Evolutionary conservation across 2,888 invertebrate genomes (phyloP).

Genomic region (Ophion obscuratus): DNA sequence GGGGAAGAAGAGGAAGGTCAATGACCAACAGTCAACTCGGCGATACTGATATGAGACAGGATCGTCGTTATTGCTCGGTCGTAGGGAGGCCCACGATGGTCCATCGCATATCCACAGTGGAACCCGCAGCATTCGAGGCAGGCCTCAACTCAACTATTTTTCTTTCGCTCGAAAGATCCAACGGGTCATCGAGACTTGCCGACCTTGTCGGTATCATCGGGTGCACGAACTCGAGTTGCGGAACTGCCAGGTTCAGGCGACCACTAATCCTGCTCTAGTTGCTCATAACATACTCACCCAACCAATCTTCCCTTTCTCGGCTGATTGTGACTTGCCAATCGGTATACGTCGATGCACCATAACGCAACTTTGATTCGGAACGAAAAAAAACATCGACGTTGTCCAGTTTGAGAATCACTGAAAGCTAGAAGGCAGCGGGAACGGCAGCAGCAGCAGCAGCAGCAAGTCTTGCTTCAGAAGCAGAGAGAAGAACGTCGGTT

Average conservation of each 20-base stretch:
- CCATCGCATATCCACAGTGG: slow-evolving; percentile 11
- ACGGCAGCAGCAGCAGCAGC: slow-evolving; percentile 62
- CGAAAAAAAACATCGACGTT: slow-evolving; percentile 3
- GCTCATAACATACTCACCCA: neutral
- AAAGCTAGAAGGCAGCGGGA: slow-evolving; percentile 64
- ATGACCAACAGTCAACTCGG: slow-evolving; percentile 59
- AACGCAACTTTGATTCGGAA: neutral
- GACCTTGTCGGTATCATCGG: slow-evolving; percentile 9
- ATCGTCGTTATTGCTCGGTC: slow-evolving; percentile 53
- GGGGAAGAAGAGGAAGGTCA: slow-evolving; percentile 64
- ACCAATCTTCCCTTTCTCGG: neutral
- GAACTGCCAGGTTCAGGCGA: neutral
- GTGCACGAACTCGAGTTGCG: slow-evolving; percentile 6
- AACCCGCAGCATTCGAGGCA: neutral
- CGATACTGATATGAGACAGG: slow-evolving; percentile 64
- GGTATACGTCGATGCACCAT: neutral
- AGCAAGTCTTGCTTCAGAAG: slow-evolving; percentile 65
- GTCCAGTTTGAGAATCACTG: slow-evolving; percentile 64
- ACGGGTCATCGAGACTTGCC: neutral
- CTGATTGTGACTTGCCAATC: neutral
- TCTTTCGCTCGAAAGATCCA: neutral
- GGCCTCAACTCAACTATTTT: neutral
- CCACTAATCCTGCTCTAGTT: neutral
- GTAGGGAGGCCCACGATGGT: slow-evolving; percentile 38
- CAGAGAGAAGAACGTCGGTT: slow-evolving; percentile 77